Conservation (phyloP, 1,140 invertebrate genomes). For the Euura saliciscinereae region DNA sequence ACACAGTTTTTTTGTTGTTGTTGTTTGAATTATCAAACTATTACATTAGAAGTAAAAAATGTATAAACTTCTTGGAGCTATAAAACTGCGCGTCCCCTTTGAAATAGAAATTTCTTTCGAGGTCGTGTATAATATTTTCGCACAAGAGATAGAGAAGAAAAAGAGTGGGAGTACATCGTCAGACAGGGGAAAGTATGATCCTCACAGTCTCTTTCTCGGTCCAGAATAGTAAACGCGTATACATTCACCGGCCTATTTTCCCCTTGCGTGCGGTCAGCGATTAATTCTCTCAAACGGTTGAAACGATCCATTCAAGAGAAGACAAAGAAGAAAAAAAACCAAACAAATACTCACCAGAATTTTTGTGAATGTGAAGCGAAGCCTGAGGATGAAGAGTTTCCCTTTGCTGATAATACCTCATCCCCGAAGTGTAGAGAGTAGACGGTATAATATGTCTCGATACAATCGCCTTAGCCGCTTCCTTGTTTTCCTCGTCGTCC, state of each 20-base stretch:
- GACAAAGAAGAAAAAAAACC: not conserved
- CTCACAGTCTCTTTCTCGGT: not conserved
- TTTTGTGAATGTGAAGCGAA: slow-evolving; percentile 75
- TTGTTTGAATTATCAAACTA: no score
- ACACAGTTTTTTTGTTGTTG: no score
- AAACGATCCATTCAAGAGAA: not conserved
- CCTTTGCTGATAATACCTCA: slow-evolving; percentile 83
- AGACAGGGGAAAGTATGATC: not conserved
- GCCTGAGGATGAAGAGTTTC: slow-evolving; percentile 71
- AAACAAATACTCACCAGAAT: slow-evolving; percentile 64
- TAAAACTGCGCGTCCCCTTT: no score
- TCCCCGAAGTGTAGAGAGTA: slow-evolving; percentile 80
- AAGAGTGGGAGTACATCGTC: no score
- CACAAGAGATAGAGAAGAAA: no score
- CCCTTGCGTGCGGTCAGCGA: not conserved
- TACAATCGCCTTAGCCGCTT: slow-evolving; percentile 76
- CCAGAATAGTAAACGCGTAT: not conserved
- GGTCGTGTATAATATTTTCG: no score
- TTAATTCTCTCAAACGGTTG: no score
- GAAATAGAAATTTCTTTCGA: no score
- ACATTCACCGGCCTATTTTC: slow-evolving; percentile 5
- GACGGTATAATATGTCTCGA: slow-evolving; percentile 78
- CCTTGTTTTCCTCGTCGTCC: slow-evolving; percentile 57
- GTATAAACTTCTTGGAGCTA: no score
- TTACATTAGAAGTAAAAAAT: no score